A percentile compares a stretch with the other conserved stretches of the same genome.
Conservation (phyloP, 2,888 invertebrate species). For the Furcula furcula region DNA sequence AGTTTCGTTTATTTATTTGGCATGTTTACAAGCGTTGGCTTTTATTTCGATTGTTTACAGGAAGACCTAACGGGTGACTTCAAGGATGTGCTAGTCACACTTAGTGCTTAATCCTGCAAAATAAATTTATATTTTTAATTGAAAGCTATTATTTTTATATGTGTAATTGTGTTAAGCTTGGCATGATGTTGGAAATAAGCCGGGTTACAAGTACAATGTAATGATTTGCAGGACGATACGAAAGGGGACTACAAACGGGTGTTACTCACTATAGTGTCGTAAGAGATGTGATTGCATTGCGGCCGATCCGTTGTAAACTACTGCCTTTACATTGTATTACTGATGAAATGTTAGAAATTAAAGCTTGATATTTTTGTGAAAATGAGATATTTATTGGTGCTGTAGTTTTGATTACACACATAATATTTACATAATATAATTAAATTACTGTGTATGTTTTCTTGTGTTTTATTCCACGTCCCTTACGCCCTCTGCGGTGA, state of each 20-base stretch:
- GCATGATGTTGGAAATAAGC: constrained; percentile 50
- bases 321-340: constrained; percentile 74
- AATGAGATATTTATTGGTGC: constrained; percentile 80
- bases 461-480: constrained; percentile 56
- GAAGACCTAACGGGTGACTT: constrained; percentile 87
- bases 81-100: constrained; percentile 83
- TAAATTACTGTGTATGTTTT: constrained; percentile 72
- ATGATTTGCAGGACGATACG: constrained; percentile 84
- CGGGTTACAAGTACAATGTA: constrained; percentile 59
- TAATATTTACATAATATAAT: constrained; percentile 65
- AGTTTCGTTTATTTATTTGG: constrained; percentile 53
- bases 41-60: constrained; percentile 78
- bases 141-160: constrained; percentile 44
- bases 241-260: constrained; percentile 87
- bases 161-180: constrained; percentile 48
- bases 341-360: constrained; percentile 62
- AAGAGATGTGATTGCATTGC: constrained; percentile 43
- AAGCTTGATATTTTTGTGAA: constrained; percentile 79
- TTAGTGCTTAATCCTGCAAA: constrained; percentile 77
- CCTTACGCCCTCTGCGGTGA: constrained; percentile 74
- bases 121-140: constrained; percentile 37
- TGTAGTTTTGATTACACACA: constrained; percentile 74
- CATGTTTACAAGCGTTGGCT: constrained; percentile 53
- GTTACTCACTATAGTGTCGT: constrained; percentile 81
- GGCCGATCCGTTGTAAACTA: constrained; percentile 33